Evolutionary conservation across 2,888 invertebrate genomes (phyloP), one percentile per base, ranked within the genome.

Genomic region (Catocala nupta): DNA sequence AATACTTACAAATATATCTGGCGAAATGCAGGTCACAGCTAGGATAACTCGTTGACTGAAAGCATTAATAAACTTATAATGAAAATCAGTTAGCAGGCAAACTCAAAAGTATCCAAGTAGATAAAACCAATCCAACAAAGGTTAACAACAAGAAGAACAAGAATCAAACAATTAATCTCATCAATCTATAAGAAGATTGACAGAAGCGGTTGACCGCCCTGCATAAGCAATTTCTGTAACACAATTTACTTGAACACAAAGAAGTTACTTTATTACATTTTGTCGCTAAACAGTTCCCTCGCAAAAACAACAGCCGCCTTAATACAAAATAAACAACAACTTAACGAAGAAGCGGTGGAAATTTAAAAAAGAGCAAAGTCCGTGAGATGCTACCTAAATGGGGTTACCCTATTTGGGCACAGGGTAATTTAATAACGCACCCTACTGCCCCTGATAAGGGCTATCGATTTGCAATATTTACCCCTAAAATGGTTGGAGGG

Each of bases 401-500:
- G 73, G 63, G 67, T 66, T 65, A 69, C 70, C 80, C 62, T 65
- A 68, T 77, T 85, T 70, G 70, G 70, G 76, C 53, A 39, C 73
- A 81, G 80, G 77, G 86, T 87, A 88, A 90, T 89, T 89, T 86
- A 88, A 90, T 90, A 90, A 87, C 83, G 71, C 63, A 66, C 78
- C 73, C 77, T 65, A 78, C 77, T 70, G 70, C 71, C 72, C 53
- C 65, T 81, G 88, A 88, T 89, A 87, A 86, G 87, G 82, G 77
- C 71, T 86, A 90, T 90, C 84, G 89, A 88, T 90, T 88, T 75
- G 81, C 86, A 83, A 89, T 88, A 87, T 88, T 89, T 86, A 84
- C 87, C 84, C 86, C 71, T 55, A 69, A 79, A 78, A 77, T 70
- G 79, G 71, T 75, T 70, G 55, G 55, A 47, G 58, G 65, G 56